Conservation (phyloP, 2,888 invertebrate species). For the Sarcophaga rosellei region DNA sequence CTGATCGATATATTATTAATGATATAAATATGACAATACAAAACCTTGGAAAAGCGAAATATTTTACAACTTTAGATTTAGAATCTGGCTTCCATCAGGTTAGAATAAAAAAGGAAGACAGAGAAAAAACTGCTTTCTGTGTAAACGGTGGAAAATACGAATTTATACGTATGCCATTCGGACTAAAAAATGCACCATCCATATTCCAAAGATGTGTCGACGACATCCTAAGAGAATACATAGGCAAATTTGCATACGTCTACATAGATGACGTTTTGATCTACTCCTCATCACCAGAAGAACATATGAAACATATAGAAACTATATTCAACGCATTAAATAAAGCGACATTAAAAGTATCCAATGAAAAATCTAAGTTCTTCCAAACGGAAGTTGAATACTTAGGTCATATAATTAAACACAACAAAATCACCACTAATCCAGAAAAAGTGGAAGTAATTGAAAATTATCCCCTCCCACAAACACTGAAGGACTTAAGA, state of each 20-base stretch:
- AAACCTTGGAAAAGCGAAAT: constrained; percentile 30
- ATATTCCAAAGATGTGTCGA: constrained; percentile 38
- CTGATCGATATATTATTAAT: constrained; percentile 32
- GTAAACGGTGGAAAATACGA: constrained; percentile 16
- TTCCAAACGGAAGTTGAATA: constrained; percentile 37
- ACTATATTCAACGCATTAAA: constrained; percentile 33
- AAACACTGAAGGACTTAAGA: constrained; percentile 2
- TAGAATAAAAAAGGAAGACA: constrained; percentile 13
- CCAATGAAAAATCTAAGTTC: constrained; percentile 34
- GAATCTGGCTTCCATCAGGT: constrained; percentile 28
- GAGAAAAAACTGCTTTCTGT: constrained; percentile 29
- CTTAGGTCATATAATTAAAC: constrained; percentile 46
- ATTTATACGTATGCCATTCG: background rate
- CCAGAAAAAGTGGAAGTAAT: constrained; percentile 15
- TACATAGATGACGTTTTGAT: constrained; percentile 46
- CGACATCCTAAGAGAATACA: constrained; percentile 30
- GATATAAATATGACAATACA: constrained; percentile 43
- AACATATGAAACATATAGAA: constrained; percentile 36
- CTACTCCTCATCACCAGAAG: constrained; percentile 35
- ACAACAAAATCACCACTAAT: constrained; percentile 20
- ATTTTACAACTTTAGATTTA: constrained; percentile 38
- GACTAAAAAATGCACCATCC: constrained; percentile 10
- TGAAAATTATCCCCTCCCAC: constrained; percentile 11
- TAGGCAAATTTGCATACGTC: constrained; percentile 34
- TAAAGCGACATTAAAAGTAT: constrained; percentile 36